Evolutionary conservation across 2,797 vertebrate genomes (phyloP).

Genomic region (Bovichtus diacanthus): DNA sequence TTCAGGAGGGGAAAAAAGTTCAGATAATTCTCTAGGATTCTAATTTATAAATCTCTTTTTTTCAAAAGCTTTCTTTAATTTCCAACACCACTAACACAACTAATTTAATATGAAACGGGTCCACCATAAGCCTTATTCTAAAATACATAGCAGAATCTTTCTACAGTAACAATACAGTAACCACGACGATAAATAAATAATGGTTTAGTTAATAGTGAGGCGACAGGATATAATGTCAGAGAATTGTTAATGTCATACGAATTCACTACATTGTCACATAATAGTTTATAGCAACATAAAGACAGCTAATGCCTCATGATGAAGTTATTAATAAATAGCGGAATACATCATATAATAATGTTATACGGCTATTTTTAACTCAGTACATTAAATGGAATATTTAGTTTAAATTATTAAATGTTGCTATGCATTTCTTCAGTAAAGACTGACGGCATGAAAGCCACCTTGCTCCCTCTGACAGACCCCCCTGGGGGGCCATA

Average conservation of each 20-base stretch:
- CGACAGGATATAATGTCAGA: neutral
- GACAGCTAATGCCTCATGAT: too few relatives aligned
- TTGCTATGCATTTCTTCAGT: neutral
- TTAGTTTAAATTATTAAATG: neutral
- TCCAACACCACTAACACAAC: neutral
- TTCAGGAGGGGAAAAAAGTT: too few relatives aligned
- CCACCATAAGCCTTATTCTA: neutral
- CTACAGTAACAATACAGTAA: neutral
- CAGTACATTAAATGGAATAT: neutral
- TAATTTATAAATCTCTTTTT: neutral
- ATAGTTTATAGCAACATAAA: neutral
- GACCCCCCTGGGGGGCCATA: conserved; percentile 49
- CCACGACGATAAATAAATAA: neutral
- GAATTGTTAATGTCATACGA: neutral
- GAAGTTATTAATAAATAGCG: neutral
- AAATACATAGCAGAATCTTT: neutral
- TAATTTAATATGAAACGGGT: neutral
- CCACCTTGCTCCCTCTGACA: conserved; percentile 18
- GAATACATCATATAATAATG: neutral
- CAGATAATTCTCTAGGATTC: neutral
- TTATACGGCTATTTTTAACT: neutral
- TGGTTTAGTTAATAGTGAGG: neutral
- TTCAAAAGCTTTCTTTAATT: neutral
- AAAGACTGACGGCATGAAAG: too few relatives aligned
- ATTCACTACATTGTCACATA: neutral